Evolutionary conservation across 1,140 invertebrate genomes (phyloP).

Genomic region (Drosophila pandora): DNA sequence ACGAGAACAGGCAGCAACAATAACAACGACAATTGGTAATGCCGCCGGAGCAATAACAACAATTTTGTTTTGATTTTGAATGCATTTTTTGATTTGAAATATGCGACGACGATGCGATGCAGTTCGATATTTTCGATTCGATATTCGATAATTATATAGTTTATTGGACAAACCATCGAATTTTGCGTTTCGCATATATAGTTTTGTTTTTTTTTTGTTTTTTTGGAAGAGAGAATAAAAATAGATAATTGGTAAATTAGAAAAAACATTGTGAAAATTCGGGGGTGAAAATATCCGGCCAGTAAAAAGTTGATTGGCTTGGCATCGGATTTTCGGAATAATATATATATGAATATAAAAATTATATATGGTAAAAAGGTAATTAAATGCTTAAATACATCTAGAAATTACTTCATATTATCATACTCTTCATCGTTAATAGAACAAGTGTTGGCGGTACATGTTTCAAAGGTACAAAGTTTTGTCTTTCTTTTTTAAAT

Average conservation of each 20-base stretch:
- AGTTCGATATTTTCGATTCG: constrained; percentile 23
- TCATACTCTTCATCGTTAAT: constrained; percentile 78
- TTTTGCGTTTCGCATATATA: constrained; percentile 40
- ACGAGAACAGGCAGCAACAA: constrained; percentile 36
- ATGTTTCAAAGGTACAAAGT: constrained; percentile 39
- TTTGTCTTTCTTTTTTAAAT: background rate
- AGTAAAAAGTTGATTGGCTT: constrained; percentile 37
- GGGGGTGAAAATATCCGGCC: constrained; percentile 20
- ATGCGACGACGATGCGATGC: constrained; percentile 49
- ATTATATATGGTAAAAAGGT: constrained; percentile 44
- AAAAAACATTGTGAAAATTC: constrained; percentile 58
- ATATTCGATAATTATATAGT: constrained; percentile 45
- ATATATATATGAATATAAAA: constrained; percentile 24
- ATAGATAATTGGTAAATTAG: constrained; percentile 80
- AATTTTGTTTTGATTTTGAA: constrained; percentile 53
- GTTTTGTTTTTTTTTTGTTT: constrained; percentile 29
- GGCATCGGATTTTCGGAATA: constrained; percentile 22
- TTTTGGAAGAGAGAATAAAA: constrained; percentile 83
- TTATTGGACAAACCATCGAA: constrained; percentile 70
- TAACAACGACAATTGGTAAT: constrained; percentile 22
- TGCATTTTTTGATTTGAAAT: constrained; percentile 39
- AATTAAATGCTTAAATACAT: constrained; percentile 74
- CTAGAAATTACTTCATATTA: constrained; percentile 60
- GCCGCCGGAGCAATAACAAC: constrained; percentile 43
- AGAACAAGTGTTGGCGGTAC: constrained; percentile 76